A percentile compares a stretch with the other conserved stretches of the same genome.
phyloP scores from a whole-genome alignment of 2,888 invertebrate species.

The Embidobia sp. region DNA sequence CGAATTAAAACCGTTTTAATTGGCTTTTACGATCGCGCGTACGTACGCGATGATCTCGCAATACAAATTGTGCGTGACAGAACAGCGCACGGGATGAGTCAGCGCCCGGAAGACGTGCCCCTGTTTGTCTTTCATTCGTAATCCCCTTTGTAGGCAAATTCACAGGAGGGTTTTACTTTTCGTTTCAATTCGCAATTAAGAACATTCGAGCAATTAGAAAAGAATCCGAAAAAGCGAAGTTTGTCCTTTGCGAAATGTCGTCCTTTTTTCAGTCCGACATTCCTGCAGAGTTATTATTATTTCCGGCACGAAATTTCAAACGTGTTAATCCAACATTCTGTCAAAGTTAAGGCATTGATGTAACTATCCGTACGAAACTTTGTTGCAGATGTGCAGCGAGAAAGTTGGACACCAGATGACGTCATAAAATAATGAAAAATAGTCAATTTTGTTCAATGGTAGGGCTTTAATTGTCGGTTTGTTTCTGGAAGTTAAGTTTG shows the following conservation, averaged over 20 bases:
- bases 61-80: conserved; percentile 55
- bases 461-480: too few species aligned
- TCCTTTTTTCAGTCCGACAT: too few species aligned
- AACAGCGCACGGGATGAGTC: conserved; percentile 29
- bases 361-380: conserved; percentile 38
- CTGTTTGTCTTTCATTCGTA: conserved; percentile 46
- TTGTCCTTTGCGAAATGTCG: too few species aligned
- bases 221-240: too few species aligned
- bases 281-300: conserved; percentile 45
- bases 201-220: neutral
- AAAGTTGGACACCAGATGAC: conserved; percentile 50
- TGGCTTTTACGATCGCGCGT: conserved; percentile 38
- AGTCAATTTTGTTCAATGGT: conserved; percentile 21
- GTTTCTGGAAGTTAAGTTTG: too few species aligned
- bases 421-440: conserved; percentile 52
- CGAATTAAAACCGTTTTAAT: conserved; percentile 60
- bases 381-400: conserved; percentile 48
- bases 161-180: too few species aligned
- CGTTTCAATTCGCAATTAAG: neutral
- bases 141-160: conserved; percentile 16
- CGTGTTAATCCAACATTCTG: conserved; percentile 43
- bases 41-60: conserved; percentile 35
- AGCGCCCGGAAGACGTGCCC: conserved; percentile 11
- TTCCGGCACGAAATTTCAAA: conserved; percentile 39
- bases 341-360: conserved; percentile 42